These are phyloP conservation scores for Limnephilus lunatus DNA, from an alignment of 2,888 invertebrate genomes.

Conservation along the genomic window DNA sequence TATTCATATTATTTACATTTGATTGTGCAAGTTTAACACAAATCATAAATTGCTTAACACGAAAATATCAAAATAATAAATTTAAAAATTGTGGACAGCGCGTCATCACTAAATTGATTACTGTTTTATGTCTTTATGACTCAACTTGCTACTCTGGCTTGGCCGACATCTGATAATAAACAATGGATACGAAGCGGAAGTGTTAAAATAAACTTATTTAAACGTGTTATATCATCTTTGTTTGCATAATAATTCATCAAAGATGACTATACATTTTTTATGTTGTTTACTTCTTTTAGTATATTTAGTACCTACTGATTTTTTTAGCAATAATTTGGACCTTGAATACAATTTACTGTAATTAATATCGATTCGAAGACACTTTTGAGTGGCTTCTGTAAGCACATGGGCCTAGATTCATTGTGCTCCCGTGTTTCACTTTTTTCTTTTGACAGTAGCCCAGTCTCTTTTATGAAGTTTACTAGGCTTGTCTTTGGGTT, in stretches of 20 bases:
- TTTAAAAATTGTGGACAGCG: background rate
- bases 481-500: no score
- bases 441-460: no score
- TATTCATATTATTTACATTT: no score
- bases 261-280: background rate
- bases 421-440: no score
- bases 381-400: no score
- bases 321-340: background rate
- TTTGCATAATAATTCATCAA: background rate
- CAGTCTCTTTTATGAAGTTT: no score
- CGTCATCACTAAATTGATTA: background rate
- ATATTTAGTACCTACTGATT: background rate
- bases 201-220: background rate
- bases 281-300: no score
- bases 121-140: background rate
- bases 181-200: background rate
- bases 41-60: no score
- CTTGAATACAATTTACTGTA: background rate
- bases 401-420: no score
- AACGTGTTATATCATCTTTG: background rate
- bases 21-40: no score
- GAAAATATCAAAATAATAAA: background rate
- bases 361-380: no score
- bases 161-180: background rate
- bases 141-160: background rate